These are phyloP conservation scores for Parazoanthus swiftii DNA, from an alignment of 92 coral and sea anemone species.

Conservation along the genomic window DNA sequence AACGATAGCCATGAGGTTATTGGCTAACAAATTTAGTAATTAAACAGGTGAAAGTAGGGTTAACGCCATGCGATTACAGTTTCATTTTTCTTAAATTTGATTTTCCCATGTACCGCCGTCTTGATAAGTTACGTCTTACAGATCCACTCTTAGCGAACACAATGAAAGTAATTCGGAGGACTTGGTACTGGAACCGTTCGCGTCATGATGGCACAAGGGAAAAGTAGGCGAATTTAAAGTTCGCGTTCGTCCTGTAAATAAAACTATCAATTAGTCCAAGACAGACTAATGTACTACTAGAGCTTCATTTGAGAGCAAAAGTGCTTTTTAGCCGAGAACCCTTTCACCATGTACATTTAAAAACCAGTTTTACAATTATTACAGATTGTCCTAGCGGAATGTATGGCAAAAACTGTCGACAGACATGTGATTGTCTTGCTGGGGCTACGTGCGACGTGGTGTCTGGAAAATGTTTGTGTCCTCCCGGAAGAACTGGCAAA, in stretches of 20 bases:
- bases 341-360: no score
- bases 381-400: slow-evolving; percentile 27
- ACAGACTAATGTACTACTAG: no score
- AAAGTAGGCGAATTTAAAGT: not conserved
- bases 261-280: no score
- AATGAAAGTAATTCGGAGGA: no score
- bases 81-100: not conserved
- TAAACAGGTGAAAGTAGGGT: no score
- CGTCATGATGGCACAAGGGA: no score
- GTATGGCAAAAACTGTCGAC: slow-evolving; percentile 21
- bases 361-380: not conserved
- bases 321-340: not conserved
- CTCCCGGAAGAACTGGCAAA: slow-evolving; percentile 37
- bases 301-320: not conserved
- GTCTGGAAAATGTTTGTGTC: slow-evolving; percentile 31
- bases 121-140: no score
- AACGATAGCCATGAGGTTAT: no score
- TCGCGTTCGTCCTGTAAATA: not conserved
- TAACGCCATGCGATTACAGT: not conserved
- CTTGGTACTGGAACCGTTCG: no score
- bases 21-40: no score
- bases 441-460: slow-evolving; percentile 23
- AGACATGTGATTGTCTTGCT: slow-evolving; percentile 27
- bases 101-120: no score
- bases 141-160: no score